Conservation (phyloP, 2,797 vertebrate species). For the Macropus fuliginosus region DNA sequence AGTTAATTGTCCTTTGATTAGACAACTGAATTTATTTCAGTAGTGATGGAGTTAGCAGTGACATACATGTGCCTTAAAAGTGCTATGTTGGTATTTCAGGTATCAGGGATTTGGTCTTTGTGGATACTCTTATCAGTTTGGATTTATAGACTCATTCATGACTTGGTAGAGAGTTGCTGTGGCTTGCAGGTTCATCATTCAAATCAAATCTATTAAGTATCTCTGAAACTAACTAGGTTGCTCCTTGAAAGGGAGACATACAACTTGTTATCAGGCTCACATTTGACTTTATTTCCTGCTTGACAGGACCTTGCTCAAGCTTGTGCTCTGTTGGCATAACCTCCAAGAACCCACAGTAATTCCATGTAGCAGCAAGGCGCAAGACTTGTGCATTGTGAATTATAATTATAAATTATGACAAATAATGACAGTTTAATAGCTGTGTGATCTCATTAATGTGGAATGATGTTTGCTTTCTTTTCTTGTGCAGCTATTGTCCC, state of each 20-base stretch:
- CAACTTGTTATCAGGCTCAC: background rate
- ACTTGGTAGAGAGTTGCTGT: background rate
- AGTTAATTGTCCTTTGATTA: background rate
- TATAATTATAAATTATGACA: background rate
- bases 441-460: background rate
- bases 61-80: background rate
- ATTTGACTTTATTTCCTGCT: background rate
- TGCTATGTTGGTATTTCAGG: background rate
- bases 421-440: background rate
- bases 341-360: background rate
- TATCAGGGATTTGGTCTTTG: background rate
- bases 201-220: background rate
- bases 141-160: background rate
- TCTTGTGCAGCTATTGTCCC: background rate
- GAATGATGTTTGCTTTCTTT: background rate
- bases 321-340: background rate
- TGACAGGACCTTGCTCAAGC: background rate
- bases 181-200: background rate
- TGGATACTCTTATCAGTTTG: background rate
- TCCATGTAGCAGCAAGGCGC: background rate
- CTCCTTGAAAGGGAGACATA: background rate
- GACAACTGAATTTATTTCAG: background rate
- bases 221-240: background rate
- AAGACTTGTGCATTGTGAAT: background rate
- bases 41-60: background rate